Evolutionary conservation across 1,140 invertebrate species (phyloP).

Genomic region (Acromyrmex heyeri): DNA sequence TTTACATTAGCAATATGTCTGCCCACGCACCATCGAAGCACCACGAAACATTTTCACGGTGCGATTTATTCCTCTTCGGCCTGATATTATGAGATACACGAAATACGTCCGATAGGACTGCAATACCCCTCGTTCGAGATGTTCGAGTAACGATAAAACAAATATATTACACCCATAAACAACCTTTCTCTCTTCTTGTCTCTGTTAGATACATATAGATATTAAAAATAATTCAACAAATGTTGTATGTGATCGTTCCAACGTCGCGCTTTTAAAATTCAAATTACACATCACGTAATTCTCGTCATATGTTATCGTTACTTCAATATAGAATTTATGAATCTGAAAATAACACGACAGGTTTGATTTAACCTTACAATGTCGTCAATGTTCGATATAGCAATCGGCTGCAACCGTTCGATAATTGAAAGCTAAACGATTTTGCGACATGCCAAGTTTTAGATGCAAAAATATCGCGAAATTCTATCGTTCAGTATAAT

Average conservation of each 20-base stretch:
- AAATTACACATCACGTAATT: background rate
- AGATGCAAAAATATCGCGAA: background rate
- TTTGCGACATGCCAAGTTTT: background rate
- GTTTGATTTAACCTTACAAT: background rate
- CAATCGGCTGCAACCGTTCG: background rate
- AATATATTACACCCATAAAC: conserved; percentile 11
- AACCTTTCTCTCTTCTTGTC: background rate
- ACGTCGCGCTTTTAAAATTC: background rate
- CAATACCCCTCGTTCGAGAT: background rate
- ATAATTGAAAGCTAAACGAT: background rate
- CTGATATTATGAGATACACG: background rate
- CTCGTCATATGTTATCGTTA: background rate
- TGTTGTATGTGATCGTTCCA: background rate
- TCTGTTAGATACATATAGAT: background rate
- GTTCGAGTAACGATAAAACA: background rate
- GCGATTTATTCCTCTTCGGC: background rate
- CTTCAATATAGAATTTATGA: conserved; percentile 5
- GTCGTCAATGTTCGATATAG: too few species aligned
- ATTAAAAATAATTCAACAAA: background rate
- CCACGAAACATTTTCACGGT: background rate
- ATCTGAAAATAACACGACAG: background rate
- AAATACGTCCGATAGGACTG: background rate
- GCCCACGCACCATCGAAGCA: background rate
- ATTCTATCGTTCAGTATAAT: background rate
- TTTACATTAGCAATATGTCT: background rate